These are phyloP conservation scores for Meteorus sp. DNA, from an alignment of 1,140 invertebrate genomes.

Conservation along the genomic window DNA sequence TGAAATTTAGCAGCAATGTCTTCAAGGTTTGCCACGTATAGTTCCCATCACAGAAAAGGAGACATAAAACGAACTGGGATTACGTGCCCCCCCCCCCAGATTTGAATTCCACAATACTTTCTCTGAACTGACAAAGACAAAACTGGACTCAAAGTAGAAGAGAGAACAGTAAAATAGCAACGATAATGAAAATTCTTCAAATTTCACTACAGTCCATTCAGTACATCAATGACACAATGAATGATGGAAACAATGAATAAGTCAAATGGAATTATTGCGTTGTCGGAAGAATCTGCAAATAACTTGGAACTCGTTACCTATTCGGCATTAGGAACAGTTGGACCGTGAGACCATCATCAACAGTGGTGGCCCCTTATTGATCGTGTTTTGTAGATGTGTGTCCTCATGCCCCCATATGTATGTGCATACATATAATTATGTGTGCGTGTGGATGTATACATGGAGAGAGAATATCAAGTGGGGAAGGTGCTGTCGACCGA, in stretches of 20 bases:
- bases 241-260: no score
- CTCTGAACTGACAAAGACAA: neutral
- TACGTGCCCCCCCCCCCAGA: neutral
- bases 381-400: no score
- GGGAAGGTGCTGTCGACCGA: no score
- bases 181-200: no score
- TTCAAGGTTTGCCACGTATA: neutral
- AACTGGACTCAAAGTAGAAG: neutral
- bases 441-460: neutral
- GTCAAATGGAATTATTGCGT: neutral
- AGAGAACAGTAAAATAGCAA: neutral
- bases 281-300: neutral
- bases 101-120: neutral
- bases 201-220: no score
- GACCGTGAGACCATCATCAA: slow-evolving; percentile 27
- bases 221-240: neutral
- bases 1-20: slow-evolving; percentile 12
- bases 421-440: neutral
- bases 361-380: neutral
- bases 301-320: neutral
- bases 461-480: no score
- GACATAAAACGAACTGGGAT: neutral
- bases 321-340: slow-evolving; percentile 41
- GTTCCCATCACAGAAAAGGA: slow-evolving; percentile 2
- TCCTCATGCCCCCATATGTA: no score